A percentile compares a stretch with the other conserved stretches of the same genome.
Conservation (phyloP, 37 sponge, comb jelly and placozoan genomes). For the Eunapius fragilis region DNA sequence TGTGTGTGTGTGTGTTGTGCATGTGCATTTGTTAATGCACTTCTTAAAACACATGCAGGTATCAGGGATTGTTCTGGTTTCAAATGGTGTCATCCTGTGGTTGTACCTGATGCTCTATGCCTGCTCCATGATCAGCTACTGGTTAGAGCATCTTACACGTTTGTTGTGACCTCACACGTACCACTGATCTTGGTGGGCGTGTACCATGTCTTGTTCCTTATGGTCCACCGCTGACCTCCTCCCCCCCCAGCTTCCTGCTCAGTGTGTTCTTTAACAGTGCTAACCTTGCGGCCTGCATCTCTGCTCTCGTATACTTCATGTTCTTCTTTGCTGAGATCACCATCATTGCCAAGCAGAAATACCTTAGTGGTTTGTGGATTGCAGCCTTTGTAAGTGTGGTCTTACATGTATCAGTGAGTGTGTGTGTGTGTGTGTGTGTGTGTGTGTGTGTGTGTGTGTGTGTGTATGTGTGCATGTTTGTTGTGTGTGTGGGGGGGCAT, state of each 20-base stretch:
- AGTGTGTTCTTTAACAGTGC: conserved; percentile 88
- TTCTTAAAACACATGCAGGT: background rate
- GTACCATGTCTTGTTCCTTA: too few species aligned
- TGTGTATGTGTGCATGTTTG: conserved; percentile 10
- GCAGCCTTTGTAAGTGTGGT: background rate
- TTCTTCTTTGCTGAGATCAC: conserved; percentile 61
- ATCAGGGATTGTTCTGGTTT: conserved; percentile 15
- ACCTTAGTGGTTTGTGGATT: conserved; percentile 12
- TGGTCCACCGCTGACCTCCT: too few species aligned
- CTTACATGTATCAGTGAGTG: background rate
- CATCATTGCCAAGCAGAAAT: conserved; percentile 16
- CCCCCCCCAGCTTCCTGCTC: conserved; percentile 82
- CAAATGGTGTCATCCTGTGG: conserved; percentile 37
- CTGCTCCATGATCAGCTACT: conserved; percentile 40
- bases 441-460: conserved; percentile 15
- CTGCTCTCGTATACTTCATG: conserved; percentile 81
- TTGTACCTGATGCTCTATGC: conserved; percentile 66
- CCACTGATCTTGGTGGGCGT: too few species aligned
- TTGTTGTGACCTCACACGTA: too few species aligned
- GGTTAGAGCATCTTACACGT: too few species aligned
- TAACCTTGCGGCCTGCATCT: conserved; percentile 85
- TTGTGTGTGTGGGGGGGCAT: background rate
- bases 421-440: conserved; percentile 20
- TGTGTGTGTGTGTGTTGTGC: background rate
- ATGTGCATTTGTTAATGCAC: too few species aligned